Evolutionary conservation across 2,797 vertebrate genomes (phyloP), one percentile per base, ranked within the genome.

Genomic region (Setipinna tenuifilis): DNA sequence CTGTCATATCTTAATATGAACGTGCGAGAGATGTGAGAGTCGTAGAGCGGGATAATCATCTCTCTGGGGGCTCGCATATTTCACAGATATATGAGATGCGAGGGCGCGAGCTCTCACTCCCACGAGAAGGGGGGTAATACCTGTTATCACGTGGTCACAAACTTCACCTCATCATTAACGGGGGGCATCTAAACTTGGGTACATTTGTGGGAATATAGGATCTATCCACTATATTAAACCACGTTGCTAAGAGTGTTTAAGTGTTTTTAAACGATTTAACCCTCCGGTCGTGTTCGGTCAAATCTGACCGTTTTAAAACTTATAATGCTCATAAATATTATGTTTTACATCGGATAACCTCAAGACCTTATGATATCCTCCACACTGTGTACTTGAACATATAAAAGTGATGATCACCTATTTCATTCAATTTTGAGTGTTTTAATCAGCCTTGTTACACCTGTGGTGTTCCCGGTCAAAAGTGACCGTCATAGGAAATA

Each of bases 91-190:
- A 19, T 85, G 54, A 16, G 28, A 61, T 31, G 19, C 16, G 58
- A 21, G 68, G 82, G 82, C 71, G 19, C 48, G n/a, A n/a, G 71
- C 44, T 28, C 48, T 57, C 71, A 85, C 50, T 71, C 83, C 65
- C 65, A 85, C 41, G 14, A 41, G 71, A 78, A 78, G 71, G 71
- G 68, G 71, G 71, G 71, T 25, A 78, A 78, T 78, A 78, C 58
- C 58, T 59, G 58, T 78, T 7, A 44, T 44, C 71, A 78, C 71
- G 71, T 78, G 71, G 31, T 44, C 71, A 9, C 17, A 78, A 21
- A 16, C 2, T 7, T 16, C 17, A 75, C 31, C 68, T 75, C 58
- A 35, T 3, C 50, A 16, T 35, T 35, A 41, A 6, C 17, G 31
- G 17, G 41, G 7, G 35, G 21, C 16, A 78, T 41, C 17, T 0